Base-by-base conservation (phyloP, 37 sponge, comb jelly and placozoan species). In the Aphrocallistes beatrix region DNA sequence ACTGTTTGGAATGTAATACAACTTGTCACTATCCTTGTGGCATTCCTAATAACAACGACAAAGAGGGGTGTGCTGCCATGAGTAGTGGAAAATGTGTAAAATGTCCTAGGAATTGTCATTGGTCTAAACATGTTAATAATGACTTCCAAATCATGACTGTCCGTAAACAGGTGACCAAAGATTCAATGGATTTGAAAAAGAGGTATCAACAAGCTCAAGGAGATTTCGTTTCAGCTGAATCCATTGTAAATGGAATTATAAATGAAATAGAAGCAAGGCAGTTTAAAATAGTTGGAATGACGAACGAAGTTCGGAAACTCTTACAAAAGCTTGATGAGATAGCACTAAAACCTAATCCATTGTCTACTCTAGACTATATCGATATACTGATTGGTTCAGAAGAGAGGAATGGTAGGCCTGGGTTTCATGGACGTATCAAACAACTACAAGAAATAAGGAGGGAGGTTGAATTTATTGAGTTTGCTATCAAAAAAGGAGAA, bases 11-110 rank as follows among this genome's bases (percentile, higher is more conserved):
- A 8, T 82, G 82, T 34, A 36, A 82, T 37, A 25, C 1, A 23
- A 82, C 82, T 23, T 82, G 82, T 34, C 82, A 82, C 37, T 82
- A 82, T 34, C 32, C 82, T 37, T 82, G 82, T 82, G 36, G 32
- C 82, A 36, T 82, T 34, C n/a, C 36, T 3, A 82, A 82, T 1
- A 17, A 82, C 32, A 36, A 82, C 1, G 82, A 82, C 1, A 82
- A 82, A 32, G 32, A 36, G 38, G 38, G 38, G 21, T 82, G 82
- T 32, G 36, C 82, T 36, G 82, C 82, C 0, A 82, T 82, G 82
- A 1, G 1, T 0, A 36, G 1, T 32, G 82, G 82, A 36, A 82
- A 1, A 32, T 82, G 82, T 34, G 32, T 1, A 3, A 1, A 36
- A 1, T 82, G 82, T 82, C 37, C 37, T 0, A 23, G 82, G 0